Base-by-base conservation (phyloP, 2,113 vertebrate genomes). In the Porphyrio hochstetteri region DNA sequence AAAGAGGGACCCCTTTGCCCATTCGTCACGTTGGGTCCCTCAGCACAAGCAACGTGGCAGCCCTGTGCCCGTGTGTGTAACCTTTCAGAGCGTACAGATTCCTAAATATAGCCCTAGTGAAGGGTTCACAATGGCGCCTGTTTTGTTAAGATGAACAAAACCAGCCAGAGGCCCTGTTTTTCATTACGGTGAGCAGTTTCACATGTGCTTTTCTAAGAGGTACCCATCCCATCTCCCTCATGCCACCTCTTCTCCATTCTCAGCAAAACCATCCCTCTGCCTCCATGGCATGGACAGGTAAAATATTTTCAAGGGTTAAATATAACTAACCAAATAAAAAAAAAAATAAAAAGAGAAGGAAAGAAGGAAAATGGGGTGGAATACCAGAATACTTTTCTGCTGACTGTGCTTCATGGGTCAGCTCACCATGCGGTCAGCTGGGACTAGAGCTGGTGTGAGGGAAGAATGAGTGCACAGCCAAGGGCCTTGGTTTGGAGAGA, bases 21-120 rank as follows among this genome's bases (percentile, higher is more conserved):
- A 3, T 4, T 63, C 56, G 52, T 70, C 21, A 1, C 1, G 0
- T 13, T 7, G 50, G 5, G 11, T 60, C 5, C 11, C 31, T 46
- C 15, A 14, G 35, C 60, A 63, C 21, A 48, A 74, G 40, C 0
- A 0, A 8, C 6, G 28, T 11, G 55, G 7, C 20, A 74, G 40
- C 13, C 8, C 40, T 33, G 15, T 63, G 46, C 9, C 55, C 16
- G 0, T 7, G 23, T 1, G 2, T 16, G 13, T 25, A 56, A 35
- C 27, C 31, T 65, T 48, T 36, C n/a, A 50, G 42, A 55, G n/a
- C 7, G 7, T 8, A 7, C 7, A 28, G 17, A 57, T 83, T 70
- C 50, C 35, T 50, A 8, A 36, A 19, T 19, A 69, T 5, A 63
- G 19, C 8, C 12, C 13, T 5, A 10, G 63, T 23, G 36, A 86